phyloP scores from a whole-genome alignment of 1,140 invertebrate species.

The Tetragonula clypearis region DNA sequence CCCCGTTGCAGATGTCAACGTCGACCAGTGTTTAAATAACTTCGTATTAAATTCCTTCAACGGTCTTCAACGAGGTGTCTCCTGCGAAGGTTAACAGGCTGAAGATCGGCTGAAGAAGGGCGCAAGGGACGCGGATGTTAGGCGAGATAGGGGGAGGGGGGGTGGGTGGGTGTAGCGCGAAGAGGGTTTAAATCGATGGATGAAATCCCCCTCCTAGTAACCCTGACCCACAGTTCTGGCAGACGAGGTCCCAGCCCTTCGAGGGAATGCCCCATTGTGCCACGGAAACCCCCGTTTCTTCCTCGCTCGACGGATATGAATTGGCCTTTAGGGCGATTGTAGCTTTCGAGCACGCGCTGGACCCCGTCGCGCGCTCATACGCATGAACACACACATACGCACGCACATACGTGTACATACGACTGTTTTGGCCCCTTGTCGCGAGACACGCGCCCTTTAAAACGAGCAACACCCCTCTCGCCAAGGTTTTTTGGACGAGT shows the following conservation, averaged over 20 bases:
- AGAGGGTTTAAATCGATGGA: constrained; percentile 62
- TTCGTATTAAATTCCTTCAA: constrained; percentile 66
- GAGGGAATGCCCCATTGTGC: constrained; percentile 75
- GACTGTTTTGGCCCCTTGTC: neutral
- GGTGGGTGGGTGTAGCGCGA: constrained; percentile 7
- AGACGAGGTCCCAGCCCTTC: constrained; percentile 69
- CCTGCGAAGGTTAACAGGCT: constrained; percentile 31
- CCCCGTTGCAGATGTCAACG: constrained; percentile 17
- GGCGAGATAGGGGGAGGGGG: neutral
- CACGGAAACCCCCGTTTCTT: constrained; percentile 36
- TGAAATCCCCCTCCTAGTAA: constrained; percentile 63
- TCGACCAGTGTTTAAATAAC: constrained; percentile 64
- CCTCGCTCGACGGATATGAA: constrained; percentile 54
- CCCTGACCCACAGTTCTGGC: constrained; percentile 78
- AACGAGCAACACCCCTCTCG: constrained; percentile 44
- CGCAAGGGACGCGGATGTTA: neutral
- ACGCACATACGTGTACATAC: constrained; percentile 2
- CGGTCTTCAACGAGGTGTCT: constrained; percentile 3
- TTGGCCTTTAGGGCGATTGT: constrained; percentile 54
- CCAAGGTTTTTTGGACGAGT: constrained; percentile 15
- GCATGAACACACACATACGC: constrained; percentile 2
- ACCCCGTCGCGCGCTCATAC: constrained; percentile 10
- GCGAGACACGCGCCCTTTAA: constrained; percentile 58
- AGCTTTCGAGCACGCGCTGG: constrained; percentile 49
- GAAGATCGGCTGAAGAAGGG: neutral